Evolutionary conservation across 2,797 vertebrate genomes (phyloP), one percentile per base, ranked within the genome.

Genomic region (Anabas testudineus): DNA sequence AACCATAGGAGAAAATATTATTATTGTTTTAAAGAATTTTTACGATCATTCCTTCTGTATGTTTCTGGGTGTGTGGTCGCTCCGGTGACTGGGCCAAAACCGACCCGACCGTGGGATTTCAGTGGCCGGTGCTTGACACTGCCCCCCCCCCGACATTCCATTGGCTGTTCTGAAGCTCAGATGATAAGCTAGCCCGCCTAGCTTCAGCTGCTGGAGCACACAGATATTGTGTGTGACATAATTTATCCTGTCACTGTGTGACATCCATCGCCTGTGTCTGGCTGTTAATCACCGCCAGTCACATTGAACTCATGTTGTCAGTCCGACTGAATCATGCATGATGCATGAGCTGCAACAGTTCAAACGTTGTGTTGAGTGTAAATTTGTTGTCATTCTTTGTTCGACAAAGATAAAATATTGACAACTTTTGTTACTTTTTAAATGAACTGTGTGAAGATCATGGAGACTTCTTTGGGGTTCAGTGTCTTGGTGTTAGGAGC

Each of bases 211-310:
- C 89, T 82, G 58, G 78, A 78, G 75, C 84, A 52, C 75, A 86
- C 82, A 75, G 78, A 47, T 45, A 26, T 37, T 66, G 84, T 91
- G 92, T 95, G 94, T 85, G 59, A 83, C 89, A 92, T 88, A 89
- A 93, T 93, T 88, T 90, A 94, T 94, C 93, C 95, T 97, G 96
- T 98, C 96, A 96, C 96, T 93, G 90, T 97, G 97, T 97, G 96
- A 97, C 96, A 93, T 95, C 92, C 92, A 78, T 94, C 57, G 54
- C 82, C 76, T 88, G 41, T 72, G 86, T 93, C 76, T 87, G 90
- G 77, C 86, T 94, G 90, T 93, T 86, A 84, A 87, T 92, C 91
- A 90, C 91, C 55, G 47, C 83, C 80, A 89, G 73, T 94, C 93
- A 86, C 92, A 85, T 88, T 90, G 87, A 89, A 91, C 84, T 92